These are phyloP conservation scores for Notechis scutatus DNA, from an alignment of 2,113 vertebrate species.

Conservation along the genomic window DNA sequence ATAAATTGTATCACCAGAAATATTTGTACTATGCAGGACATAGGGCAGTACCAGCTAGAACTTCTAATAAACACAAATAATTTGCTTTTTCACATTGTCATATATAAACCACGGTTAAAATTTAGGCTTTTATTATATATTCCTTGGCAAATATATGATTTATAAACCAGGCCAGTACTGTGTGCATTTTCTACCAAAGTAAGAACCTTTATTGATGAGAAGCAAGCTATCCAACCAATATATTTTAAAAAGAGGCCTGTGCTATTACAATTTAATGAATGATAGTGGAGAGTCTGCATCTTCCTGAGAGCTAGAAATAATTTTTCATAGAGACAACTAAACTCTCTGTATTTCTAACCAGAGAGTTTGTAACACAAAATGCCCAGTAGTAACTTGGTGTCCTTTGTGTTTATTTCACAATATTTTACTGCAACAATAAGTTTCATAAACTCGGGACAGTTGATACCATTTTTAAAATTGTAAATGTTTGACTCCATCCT, in stretches of 20 bases:
- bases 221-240: neutral
- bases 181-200: neutral
- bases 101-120: neutral
- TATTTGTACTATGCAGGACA: neutral
- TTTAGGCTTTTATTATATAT: neutral
- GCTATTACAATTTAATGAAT: neutral
- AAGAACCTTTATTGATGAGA: neutral
- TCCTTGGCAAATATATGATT: neutral
- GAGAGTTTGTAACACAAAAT: neutral
- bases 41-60: neutral
- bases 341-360: neutral
- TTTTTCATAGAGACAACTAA: neutral
- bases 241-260: neutral
- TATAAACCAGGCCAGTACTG: neutral
- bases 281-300: no score
- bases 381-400: rapidly evolving
- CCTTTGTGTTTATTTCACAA: neutral
- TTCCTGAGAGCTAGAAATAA: neutral
- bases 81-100: neutral
- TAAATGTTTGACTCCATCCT: neutral
- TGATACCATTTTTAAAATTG: neutral
- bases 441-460: neutral
- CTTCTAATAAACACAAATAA: neutral
- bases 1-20: neutral
- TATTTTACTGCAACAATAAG: neutral